phyloP scores from a whole-genome alignment of 35 echinoderm and acorn worm genomes.

The Hemicentrotus pulcherrimus region DNA sequence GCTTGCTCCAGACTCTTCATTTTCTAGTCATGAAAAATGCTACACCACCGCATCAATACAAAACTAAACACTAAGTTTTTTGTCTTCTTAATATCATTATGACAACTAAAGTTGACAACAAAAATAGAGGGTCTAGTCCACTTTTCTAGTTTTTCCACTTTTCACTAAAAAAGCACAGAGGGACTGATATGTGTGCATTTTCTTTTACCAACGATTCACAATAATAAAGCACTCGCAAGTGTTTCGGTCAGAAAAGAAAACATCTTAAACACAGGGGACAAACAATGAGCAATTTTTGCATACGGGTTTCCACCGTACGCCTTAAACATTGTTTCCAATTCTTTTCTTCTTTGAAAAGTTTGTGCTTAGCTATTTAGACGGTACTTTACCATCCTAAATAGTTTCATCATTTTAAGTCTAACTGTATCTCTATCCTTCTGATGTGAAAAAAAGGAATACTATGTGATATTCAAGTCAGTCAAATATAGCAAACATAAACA shows the following conservation, averaged over 20 bases:
- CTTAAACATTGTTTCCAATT: not conserved
- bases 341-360: not conserved
- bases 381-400: not conserved
- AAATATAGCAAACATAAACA: not conserved
- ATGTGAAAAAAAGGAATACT: not conserved
- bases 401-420: not conserved
- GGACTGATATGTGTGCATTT: slow-evolving; percentile 15
- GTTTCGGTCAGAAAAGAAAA: not conserved
- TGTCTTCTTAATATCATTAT: not conserved
- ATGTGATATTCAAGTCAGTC: not conserved
- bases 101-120: not conserved
- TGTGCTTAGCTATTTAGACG: not conserved
- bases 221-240: not conserved
- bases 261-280: not conserved
- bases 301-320: not conserved
- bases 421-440: not conserved
- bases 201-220: not conserved
- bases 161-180: slow-evolving; percentile 20
- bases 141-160: too few relatives aligned
- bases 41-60: slow-evolving; percentile 5
- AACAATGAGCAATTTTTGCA: not conserved
- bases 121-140: slow-evolving; percentile 10
- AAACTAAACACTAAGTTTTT: not conserved
- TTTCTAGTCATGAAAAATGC: slow-evolving; percentile 31
- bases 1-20: not conserved